Base-by-base conservation (phyloP, 2,113 vertebrate genomes). In the Sylvicapra grimmia region DNA sequence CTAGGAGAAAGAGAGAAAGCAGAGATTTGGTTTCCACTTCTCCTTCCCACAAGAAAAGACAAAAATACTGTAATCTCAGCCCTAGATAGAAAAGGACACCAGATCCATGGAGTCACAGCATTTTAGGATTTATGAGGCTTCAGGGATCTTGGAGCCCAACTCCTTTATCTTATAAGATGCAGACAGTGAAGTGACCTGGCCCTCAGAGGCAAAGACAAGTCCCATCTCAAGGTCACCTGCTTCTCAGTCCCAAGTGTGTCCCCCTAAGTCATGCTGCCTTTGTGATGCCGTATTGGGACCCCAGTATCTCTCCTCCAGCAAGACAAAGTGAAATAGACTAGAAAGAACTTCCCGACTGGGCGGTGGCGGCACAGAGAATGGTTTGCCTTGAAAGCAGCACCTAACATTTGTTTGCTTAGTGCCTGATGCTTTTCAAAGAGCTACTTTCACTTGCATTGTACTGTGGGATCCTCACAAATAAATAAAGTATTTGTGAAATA, bases 1-100 rank as follows among this genome's bases (percentile, higher is more conserved):
- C 98, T 98, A 89, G 19, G 56, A 49, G 15, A 68, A 29, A 86
- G 40, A 54, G 25, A 95, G 86, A 97, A 25, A 93, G 47, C 33
- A 80, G 12, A 51, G 16, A 27, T 75, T 98, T 65, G 86, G 10
- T 85, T 54, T 36, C 29, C 3, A 7, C 5, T 63, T 94, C 89
- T 23, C 49, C 36, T n/a, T 82, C 58, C 47, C 68, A 86, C 56
- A 33, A 80, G 7, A 87, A 94, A 97, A 75, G 33, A 40, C 16
- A 95, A 95, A 95, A 85, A 90, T 13, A 14, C 44, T 61, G 8
- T 1, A 58, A 44, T 77, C n/a, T 82, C 36, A 58, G 3, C 9
- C 23, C 40, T 58, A 44, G 7, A 29, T 3, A 44, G 44, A 59
- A 47, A 75, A 61, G 29, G 29, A 84, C 19, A 0, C 5, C 15